Conservation (phyloP, 2,888 invertebrate genomes). For the Troglohyphantes excavatus region DNA sequence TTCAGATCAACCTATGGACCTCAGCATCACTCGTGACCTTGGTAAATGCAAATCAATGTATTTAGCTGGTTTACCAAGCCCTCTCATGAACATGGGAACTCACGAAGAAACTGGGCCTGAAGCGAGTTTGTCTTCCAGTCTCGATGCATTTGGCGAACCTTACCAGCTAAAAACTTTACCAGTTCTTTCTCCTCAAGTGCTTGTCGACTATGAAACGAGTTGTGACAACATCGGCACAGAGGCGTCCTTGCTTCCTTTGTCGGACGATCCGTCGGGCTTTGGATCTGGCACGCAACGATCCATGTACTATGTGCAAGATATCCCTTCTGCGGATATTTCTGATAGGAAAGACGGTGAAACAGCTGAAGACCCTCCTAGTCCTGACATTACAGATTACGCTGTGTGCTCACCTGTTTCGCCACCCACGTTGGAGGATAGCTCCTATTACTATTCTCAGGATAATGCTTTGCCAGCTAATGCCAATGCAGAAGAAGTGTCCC, state of each 20-base stretch:
- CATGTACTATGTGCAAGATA: constrained; percentile 60
- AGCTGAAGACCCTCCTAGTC: constrained; percentile 72
- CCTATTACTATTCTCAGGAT: constrained; percentile 69
- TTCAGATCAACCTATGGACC: constrained; percentile 79
- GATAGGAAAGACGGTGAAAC: constrained; percentile 60
- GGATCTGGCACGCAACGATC: constrained; percentile 6
- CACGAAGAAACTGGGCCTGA: constrained; percentile 44
- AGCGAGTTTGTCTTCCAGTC: neutral
- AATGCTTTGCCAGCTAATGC: constrained; percentile 36
- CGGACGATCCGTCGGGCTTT: constrained; percentile 51
- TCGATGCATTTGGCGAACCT: constrained; percentile 62
- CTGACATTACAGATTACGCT: constrained; percentile 70
- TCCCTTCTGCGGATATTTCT: constrained; percentile 1
- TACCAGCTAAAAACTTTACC: constrained; percentile 63
- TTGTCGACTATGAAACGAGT: constrained; percentile 67
- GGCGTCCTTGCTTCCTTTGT: constrained; percentile 31
- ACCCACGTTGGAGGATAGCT: constrained; percentile 64
- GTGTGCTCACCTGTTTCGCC: constrained; percentile 71
- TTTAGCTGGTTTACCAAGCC: constrained; percentile 34
- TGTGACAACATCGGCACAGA: constrained; percentile 44
- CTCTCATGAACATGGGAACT: constrained; percentile 44
- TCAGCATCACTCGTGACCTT: constrained; percentile 71
- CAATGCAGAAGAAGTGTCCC: constrained; percentile 44
- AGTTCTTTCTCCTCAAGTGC: constrained; percentile 66
- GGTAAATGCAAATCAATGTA: constrained; percentile 55